Evolutionary conservation across 2,797 vertebrate species (phyloP).

Genomic region (Pampus argenteus): DNA sequence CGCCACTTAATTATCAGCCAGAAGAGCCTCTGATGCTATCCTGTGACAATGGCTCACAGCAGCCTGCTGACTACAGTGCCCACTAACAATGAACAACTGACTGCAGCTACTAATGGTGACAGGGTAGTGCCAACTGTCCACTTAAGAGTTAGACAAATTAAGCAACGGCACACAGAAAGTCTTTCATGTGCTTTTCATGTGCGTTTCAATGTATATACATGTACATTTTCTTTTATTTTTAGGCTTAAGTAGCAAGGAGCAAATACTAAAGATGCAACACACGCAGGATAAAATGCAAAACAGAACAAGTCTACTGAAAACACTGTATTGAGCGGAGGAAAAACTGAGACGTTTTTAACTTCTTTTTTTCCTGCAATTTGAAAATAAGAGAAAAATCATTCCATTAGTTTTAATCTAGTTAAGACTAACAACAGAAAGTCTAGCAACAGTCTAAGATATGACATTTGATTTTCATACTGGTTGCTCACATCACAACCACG

Average conservation of each 20-base stretch:
- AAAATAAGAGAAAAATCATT: slow-evolving; percentile 3
- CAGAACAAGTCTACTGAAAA: slow-evolving; percentile 42
- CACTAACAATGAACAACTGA: slow-evolving; percentile 78
- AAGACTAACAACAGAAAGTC: background rate
- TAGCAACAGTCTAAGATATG: background rate
- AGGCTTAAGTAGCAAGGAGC: slow-evolving; percentile 21
- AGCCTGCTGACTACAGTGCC: slow-evolving; percentile 75
- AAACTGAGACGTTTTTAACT: slow-evolving; percentile 67
- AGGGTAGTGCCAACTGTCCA: slow-evolving; percentile 73
- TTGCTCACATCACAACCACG: background rate
- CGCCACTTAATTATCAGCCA: slow-evolving; percentile 86
- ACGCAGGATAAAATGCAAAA: slow-evolving; percentile 49
- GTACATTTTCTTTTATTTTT: slow-evolving; percentile 33
- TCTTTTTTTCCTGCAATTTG: slow-evolving; percentile 56
- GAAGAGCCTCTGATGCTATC: slow-evolving; percentile 81
- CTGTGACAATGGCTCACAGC: slow-evolving; percentile 81
- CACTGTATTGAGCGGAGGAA: slow-evolving; percentile 35
- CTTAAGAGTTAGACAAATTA: slow-evolving; percentile 75
- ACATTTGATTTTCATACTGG: slow-evolving; percentile 4
- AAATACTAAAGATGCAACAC: slow-evolving; percentile 36
- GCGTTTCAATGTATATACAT: slow-evolving; percentile 31
- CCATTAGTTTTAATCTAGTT: slow-evolving; percentile 8
- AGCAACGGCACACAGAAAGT: slow-evolving; percentile 48
- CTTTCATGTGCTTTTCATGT: slow-evolving; percentile 34
- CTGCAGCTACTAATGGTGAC: slow-evolving; percentile 74